Base-by-base conservation (phyloP, 2,888 invertebrate species). In the Dichetophora obliterata region DNA sequence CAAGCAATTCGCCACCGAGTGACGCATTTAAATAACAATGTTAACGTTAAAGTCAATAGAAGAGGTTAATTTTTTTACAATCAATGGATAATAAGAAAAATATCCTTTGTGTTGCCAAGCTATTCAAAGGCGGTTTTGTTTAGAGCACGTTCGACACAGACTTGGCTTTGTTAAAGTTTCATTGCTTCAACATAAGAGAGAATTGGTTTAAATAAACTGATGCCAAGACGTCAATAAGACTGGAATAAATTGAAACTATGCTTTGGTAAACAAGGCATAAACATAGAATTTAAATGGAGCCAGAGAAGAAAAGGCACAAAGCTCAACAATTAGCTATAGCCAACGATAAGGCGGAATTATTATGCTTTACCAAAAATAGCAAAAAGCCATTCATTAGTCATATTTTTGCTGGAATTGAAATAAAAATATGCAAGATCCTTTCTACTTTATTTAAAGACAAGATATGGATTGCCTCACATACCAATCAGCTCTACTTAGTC, bases 1-100 rank as follows among this genome's bases (percentile, higher is more conserved):
- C 52, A 70, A 34, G 3, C 52, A 54, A 70, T 31, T 27, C 69
- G 69, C 69, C 69, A 70, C 54, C 69, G 69, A 70, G 52, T 24
- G 68, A 27, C 68, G 69, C 24, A 70, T 70, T 54, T 19, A 11
- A 54, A 69, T 50, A 50, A 69, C 69, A 52, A 50, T 27, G 27
- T 27, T 27, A 69, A 27, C 27, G n/a, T 52, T 54, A 14, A 52
- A 54, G n/a, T 19, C 31, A 27, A 27, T 69, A 24, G 27, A 34
- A 5, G 52, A 50, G 48, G 22, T 31, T 9, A n/a, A 59, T 27
- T 11, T n/a, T 11, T 65, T 37, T 19, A 22, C 11, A 48, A 3
- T 48, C 52, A 16, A n/a, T 27, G 16, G 31, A 27, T n/a, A 11
- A n/a, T 19, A 52, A 52, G 6, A n/a, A 52, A 14, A 70, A n/a